Base-by-base conservation (phyloP, 2,113 vertebrate genomes). In the Coreoperca whiteheadi region DNA sequence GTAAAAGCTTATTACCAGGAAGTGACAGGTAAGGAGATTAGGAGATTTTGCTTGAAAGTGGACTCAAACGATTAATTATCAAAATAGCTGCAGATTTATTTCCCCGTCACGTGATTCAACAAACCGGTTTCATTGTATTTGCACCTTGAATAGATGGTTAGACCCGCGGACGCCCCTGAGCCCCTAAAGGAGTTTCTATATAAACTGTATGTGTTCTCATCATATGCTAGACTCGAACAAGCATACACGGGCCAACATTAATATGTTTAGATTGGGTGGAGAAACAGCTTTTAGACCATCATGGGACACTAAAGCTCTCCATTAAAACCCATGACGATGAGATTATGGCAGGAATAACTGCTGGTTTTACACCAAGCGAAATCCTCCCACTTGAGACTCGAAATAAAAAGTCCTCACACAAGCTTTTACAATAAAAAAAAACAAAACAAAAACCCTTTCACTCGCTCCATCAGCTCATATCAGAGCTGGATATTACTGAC, bases 21-120 rank as follows among this genome's bases (percentile, higher is more conserved):
- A 64, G 82, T 72, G 81, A 82, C 89, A 82, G 75, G 74, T 91
- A 90, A 91, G 84, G 8, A 84, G 93, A 93, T 93, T 88, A n/a
- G n/a, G n/a, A n/a, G n/a, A n/a, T n/a, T n/a, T n/a, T n/a, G n/a
- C n/a, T n/a, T n/a, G n/a, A n/a, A n/a, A n/a, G n/a, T n/a, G n/a
- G n/a, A 43, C 41, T 43, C 41, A 43, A 2, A 43, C 2, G 9
- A 43, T 43, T 43, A 43, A 43, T 43, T 43, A 43, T 43, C 41
- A 43, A 43, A 43, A 43, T 10, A 43, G 41, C 12, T 10, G 8
- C 41, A 43, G 41, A 43, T 43, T 43, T 43, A n/a, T 7, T 39
- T 39, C 8, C 8, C 37, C 5, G 32, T 34, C 32, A 34, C 3
- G 32, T 34, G 32, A 34, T 34, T 34, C 6, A 34, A 34, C 32